Base-by-base conservation (phyloP, 2,113 vertebrate genomes). In the Oryzias woworae region DNA sequence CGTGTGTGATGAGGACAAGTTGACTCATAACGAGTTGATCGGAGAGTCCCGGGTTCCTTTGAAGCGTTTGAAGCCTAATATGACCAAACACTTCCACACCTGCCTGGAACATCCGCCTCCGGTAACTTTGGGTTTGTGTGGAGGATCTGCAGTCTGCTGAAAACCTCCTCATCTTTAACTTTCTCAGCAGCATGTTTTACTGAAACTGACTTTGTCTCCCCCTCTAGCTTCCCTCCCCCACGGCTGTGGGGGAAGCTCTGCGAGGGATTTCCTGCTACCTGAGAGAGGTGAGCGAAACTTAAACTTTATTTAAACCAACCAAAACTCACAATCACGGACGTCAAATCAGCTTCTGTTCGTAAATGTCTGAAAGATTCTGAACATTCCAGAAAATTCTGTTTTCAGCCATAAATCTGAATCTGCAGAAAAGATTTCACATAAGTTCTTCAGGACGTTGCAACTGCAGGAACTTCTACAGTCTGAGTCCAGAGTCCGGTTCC, bases 11-110 rank as follows among this genome's bases (percentile, higher is more conserved):
- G 94, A 96, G 73, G 95, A 96, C 75, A 95, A 95, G 73, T 71
- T 96, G 87, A 94, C 94, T 82, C 95, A 95, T 80, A 96, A 96
- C 13, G 94, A 95, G 83, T 91, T 95, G 61, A 96, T 96, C 0
- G 95, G 95, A 14, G 94, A 95, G 76, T 94, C 92, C 0, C 82
- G 94, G 0, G 92, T 96, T 7, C 89, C 95, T 4, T 88, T 96
- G 51, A 93, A 93, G 49, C 90, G 94, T 8, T 84, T 95, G 44
- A 94, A 93, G 81, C 92, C 91, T 1, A 80, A 92, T 59, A 92
- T 93, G 88, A 92, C 86, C 4, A 94, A 94, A 75, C 93, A 92
- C 26, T 96, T 94, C 86, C 93, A 93, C 84, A 92, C 94, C 79
- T 94, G 94, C 66, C 89, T 96, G 65, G 95, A 96, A 69, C 92